These are phyloP conservation scores for Chloropsis cyanopogon DNA, from an alignment of 2,113 vertebrate species.

Conservation along the genomic window DNA sequence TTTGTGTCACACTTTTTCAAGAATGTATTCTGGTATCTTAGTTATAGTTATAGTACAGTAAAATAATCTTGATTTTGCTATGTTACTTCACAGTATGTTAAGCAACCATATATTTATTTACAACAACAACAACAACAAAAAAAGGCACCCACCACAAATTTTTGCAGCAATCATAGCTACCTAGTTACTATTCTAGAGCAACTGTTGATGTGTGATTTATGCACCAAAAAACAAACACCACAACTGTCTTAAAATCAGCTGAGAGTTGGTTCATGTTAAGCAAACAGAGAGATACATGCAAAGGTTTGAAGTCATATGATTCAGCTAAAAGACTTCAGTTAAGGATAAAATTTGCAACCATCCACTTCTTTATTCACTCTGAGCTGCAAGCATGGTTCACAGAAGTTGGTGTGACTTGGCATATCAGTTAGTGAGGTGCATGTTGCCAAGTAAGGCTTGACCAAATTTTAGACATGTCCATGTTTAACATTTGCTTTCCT, in stretches of 20 bases:
- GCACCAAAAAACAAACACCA: background rate
- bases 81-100: background rate
- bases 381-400: accelerated
- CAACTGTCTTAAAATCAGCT: background rate
- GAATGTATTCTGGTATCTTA: background rate
- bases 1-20: background rate
- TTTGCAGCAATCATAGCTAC: background rate
- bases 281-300: background rate
- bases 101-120: background rate
- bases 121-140: background rate
- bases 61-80: background rate
- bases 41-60: background rate
- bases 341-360: background rate
- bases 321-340: background rate
- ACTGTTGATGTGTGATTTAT: background rate
- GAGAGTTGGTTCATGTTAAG: background rate
- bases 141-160: background rate
- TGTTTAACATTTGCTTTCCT: background rate
- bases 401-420: background rate
- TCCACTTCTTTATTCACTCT: background rate
- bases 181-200: background rate
- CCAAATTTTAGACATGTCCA: background rate
- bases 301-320: background rate
- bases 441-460: background rate
- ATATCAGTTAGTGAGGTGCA: background rate